Evolutionary conservation across 2,888 invertebrate species (phyloP).

Genomic region (Seladonia tumulorum): DNA sequence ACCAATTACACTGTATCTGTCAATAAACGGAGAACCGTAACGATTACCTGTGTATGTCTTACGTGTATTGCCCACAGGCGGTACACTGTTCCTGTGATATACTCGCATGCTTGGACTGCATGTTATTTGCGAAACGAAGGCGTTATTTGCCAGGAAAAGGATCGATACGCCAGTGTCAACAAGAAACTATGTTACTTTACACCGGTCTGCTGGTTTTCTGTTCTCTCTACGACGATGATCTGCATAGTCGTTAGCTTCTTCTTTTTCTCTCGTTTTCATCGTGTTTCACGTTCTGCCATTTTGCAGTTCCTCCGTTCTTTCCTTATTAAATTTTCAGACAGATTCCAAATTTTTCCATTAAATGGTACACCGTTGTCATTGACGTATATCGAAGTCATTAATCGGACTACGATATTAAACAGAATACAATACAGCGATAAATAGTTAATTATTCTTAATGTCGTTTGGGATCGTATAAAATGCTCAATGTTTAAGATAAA

Average conservation of each 20-base stretch:
- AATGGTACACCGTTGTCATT: too few relatives aligned
- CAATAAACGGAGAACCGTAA: constrained; percentile 56
- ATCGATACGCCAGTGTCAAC: constrained; percentile 68
- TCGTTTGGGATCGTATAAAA: too few relatives aligned
- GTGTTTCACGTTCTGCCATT: background rate
- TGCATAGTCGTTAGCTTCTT: background rate
- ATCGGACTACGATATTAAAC: background rate
- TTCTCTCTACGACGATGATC: constrained; percentile 2
- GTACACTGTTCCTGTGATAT: constrained; percentile 53
- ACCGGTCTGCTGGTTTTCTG: constrained; percentile 41
- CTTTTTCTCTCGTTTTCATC: background rate
- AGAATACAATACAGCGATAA: too few relatives aligned
- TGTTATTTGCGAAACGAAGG: constrained; percentile 59
- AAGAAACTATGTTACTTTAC: constrained; percentile 43
- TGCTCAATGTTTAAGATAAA: too few relatives aligned
- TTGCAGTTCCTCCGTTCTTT: background rate
- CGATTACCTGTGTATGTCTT: constrained; percentile 45
- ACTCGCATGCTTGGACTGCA: constrained; percentile 40
- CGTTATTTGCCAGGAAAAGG: constrained; percentile 59
- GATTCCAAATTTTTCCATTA: background rate
- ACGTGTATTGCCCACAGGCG: constrained; percentile 40
- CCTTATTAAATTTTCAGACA: background rate
- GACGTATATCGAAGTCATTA: background rate
- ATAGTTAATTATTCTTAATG: too few relatives aligned
- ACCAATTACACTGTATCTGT: constrained; percentile 64